These are phyloP conservation scores for Tiphia femorata DNA, from an alignment of 2,888 invertebrate species.

Conservation along the genomic window DNA sequence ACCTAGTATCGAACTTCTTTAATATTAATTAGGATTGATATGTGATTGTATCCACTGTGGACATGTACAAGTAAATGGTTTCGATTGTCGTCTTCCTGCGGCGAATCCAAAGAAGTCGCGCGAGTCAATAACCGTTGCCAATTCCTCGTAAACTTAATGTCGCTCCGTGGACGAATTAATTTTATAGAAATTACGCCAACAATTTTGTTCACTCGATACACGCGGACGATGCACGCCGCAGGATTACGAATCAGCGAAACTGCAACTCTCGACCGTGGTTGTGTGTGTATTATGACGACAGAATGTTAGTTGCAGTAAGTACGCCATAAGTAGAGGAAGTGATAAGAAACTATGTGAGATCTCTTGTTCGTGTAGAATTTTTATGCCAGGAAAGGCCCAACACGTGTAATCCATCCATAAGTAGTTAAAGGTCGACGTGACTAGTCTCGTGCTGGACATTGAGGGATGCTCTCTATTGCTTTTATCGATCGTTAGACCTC, in stretches of 20 bases:
- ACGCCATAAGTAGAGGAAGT: conserved; percentile 42
- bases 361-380: conserved; percentile 60
- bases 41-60: conserved; percentile 25
- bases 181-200: no score
- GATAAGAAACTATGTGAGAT: conserved; percentile 41
- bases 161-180: no score
- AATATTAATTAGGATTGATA: conserved; percentile 16
- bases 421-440: conserved; percentile 54
- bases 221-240: no score
- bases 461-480: no score
- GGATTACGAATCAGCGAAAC: conserved; percentile 22
- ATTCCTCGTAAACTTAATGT: no score
- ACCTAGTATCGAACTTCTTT: conserved; percentile 3
- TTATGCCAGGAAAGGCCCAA: conserved; percentile 62
- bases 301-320: conserved; percentile 32
- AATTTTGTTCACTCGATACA: no score
- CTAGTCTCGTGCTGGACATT: conserved; percentile 46
- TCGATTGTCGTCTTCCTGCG: background rate
- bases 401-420: conserved; percentile 66
- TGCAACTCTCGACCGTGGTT: conserved; percentile 25
- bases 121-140: no score
- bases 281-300: conserved; percentile 27
- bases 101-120: no score
- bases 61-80: conserved; percentile 19
- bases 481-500: no score